Percentiles rank a stretch among this genome's conserved stretches.
Conservation (phyloP, 2,113 vertebrate genomes). For the Manacus vitellinus region DNA sequence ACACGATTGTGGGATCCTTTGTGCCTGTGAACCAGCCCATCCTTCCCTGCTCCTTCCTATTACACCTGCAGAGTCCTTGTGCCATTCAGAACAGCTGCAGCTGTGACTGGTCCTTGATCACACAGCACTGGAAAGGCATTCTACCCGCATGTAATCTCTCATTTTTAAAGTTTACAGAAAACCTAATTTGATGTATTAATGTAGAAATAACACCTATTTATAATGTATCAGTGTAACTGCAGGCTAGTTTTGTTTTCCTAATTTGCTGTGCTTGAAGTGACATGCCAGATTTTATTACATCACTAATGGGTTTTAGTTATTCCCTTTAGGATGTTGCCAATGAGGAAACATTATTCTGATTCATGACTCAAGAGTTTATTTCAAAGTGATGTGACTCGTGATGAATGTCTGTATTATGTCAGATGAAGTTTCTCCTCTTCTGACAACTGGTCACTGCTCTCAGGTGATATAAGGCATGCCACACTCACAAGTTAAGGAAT, state of each 20-base stretch:
- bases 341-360: constrained; percentile 24
- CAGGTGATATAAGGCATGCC: background rate
- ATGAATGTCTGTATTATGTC: background rate
- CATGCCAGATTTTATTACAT: constrained; percentile 41
- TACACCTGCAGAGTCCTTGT: background rate
- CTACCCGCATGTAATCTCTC: background rate
- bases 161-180: background rate
- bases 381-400: background rate
- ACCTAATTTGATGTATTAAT: constrained; percentile 20
- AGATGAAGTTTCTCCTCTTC: background rate
- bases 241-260: constrained; percentile 59
- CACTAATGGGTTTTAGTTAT: constrained; percentile 35
- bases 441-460: background rate
- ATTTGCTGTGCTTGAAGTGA: constrained; percentile 49
- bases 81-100: background rate
- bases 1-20: background rate
- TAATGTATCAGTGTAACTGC: constrained; percentile 53
- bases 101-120: background rate
- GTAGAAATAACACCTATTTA: constrained; percentile 36
- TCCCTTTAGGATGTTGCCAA: constrained; percentile 30
- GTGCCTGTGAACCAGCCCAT: background rate
- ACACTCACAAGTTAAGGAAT: background rate
- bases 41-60: background rate
- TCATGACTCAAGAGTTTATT: constrained; percentile 27
- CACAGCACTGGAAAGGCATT: background rate